phyloP scores from a whole-genome alignment of 2,113 vertebrate genomes.

The Cettia cetti region DNA sequence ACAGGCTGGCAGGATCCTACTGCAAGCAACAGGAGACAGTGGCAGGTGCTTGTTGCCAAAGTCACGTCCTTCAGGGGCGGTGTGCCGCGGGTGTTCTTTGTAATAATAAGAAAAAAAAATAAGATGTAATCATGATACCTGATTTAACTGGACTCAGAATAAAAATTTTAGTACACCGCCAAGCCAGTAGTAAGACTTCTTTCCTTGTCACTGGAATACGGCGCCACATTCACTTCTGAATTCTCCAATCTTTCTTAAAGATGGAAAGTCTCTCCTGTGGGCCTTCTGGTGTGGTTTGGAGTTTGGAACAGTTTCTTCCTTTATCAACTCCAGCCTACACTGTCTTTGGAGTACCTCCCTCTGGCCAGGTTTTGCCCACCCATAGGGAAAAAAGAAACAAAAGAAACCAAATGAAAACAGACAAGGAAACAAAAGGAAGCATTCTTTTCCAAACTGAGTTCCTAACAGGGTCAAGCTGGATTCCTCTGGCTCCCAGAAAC shows the following conservation, averaged over 20 bases:
- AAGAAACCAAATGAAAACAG: neutral
- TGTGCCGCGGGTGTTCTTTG: too few relatives aligned
- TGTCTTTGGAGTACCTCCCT: neutral
- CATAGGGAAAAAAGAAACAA: accelerated
- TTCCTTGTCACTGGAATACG: neutral
- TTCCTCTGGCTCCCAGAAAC: too few relatives aligned
- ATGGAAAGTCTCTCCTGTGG: neutral
- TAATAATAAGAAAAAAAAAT: too few relatives aligned
- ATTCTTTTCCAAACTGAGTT: neutral
- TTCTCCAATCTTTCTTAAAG: neutral
- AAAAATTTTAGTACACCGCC: neutral
- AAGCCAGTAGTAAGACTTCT: neutral
- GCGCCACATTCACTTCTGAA: neutral
- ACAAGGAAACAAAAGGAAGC: neutral
- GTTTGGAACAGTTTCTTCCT: neutral
- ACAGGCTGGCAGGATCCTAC: too few relatives aligned
- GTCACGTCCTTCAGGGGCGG: too few relatives aligned
- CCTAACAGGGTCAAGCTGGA: neutral
- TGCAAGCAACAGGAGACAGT: too few relatives aligned
- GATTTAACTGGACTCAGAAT: accelerated
- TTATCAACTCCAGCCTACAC: too few relatives aligned
- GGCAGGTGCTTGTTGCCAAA: too few relatives aligned
- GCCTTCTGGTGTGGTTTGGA: neutral
- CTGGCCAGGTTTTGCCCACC: neutral
- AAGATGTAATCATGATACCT: too few relatives aligned